Conservation (phyloP, 2,888 invertebrate species). For the Megalurothrips usitatus region DNA sequence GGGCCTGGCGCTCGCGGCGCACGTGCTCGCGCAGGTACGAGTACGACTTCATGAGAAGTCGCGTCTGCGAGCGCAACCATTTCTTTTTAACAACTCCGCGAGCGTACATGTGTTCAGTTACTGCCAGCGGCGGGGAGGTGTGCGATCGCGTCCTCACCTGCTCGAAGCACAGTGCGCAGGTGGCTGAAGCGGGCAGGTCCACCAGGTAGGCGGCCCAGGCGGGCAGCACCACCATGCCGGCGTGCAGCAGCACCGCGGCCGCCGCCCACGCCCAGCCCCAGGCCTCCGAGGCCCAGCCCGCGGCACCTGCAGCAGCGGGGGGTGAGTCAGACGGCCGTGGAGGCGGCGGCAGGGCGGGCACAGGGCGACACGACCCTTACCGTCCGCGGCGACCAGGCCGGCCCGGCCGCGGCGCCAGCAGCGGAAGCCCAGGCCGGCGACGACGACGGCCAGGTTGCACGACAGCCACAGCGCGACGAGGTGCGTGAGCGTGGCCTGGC, state of each 20-base stretch:
- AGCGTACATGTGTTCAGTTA: no score
- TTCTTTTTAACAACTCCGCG: no score
- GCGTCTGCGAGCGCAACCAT: not conserved
- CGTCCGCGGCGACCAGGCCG: not conserved
- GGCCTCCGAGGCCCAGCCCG: no score
- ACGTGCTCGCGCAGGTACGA: conserved; percentile 5
- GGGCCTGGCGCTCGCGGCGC: not conserved
- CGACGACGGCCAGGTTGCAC: not conserved
- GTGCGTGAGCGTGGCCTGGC: not conserved
- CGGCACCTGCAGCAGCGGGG: no score
- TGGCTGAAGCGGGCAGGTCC: not conserved
- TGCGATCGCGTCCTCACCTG: no score
- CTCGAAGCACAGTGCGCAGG: not conserved
- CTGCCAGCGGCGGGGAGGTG: no score
- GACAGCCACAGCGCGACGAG: not conserved
- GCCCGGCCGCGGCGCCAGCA: not conserved
- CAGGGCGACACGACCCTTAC: no score
- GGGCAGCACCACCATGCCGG: not conserved
- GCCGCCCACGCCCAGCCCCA: not conserved
- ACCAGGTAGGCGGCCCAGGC: not conserved
- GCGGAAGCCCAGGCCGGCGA: not conserved
- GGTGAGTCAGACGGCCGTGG: no score
- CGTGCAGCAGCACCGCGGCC: not conserved
- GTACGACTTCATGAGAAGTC: conserved; percentile 10
- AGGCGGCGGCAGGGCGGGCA: no score